Base-by-base conservation (phyloP, 2,888 invertebrate species). In the Helleia helle region DNA sequence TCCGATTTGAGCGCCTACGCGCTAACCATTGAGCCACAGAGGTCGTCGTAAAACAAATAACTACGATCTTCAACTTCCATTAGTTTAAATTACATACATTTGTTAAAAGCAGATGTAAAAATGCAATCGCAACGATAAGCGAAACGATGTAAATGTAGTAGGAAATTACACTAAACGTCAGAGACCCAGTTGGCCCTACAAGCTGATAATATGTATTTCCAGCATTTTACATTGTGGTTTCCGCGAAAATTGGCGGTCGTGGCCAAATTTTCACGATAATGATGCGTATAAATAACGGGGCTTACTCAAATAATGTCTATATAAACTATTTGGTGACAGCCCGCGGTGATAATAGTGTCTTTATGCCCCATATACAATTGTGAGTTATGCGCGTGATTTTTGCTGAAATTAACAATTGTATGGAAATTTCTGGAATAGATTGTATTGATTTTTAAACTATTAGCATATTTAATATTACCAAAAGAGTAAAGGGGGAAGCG, bases 251-350 rank as follows among this genome's bases (percentile, higher is more conserved):
- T 52, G 52, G 47, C 52, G 49, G 39, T 51, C 44, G 47, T 46
- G 47, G 54, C 54, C 53, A 51, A 55, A 55, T 49, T 50, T 52
- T 42, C 49, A 51, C 45, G 49, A 49, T 55, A 55, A 53, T 55
- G 54, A 54, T 50, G 42, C 41, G 48, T 50, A 52, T 54, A 54
- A 51, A 54, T 49, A 54, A 49, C 42, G 45, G 41, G 17, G 52
- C 46, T 46, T 53, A 52, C 49, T 54, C 43, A 51, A 48, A 48
- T 54, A 50, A 53, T 50, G 46, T 43, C 44, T 28, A 38, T 39
- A 52, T 53, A 51, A 54, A 50, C 46, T 50, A 48, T 42, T 15
- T 29, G 38, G 39, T 44, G 49, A 46, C 50, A 50, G 47, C 44
- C 34, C 44, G 44, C 44, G 45, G 40, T 43, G 43, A 47, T 50